These are phyloP conservation scores for Neria commutata DNA, from an alignment of 2,888 invertebrate species.

Conservation along the genomic window DNA sequence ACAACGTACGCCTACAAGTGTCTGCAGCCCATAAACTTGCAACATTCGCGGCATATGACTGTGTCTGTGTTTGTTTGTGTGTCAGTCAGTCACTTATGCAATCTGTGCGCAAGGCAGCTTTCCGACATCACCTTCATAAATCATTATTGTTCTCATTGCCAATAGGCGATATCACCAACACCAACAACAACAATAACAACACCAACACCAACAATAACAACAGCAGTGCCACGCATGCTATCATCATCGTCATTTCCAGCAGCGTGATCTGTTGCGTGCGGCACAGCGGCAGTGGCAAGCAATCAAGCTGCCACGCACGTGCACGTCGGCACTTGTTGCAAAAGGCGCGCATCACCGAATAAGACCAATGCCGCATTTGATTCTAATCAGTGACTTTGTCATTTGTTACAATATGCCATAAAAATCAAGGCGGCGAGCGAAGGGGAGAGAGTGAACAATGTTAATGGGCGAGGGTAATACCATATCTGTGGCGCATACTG, in stretches of 20 bases:
- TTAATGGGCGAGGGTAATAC: no score
- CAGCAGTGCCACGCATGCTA: no score
- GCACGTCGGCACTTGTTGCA: background rate
- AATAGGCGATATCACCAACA: no score
- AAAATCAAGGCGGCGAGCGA: constrained; percentile 7
- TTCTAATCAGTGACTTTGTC: constrained; percentile 37
- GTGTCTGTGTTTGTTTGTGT: background rate
- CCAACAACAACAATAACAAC: no score
- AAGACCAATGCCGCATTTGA: constrained; percentile 25
- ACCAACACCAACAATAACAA: no score
- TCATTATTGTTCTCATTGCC: constrained; percentile 5
- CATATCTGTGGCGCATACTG: background rate
- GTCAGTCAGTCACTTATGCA: background rate
- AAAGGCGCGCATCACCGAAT: constrained; percentile 1
- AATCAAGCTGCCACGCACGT: background rate
- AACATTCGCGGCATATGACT: background rate
- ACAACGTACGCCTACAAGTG: background rate
- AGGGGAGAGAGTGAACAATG: background rate
- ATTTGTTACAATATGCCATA: constrained; percentile 36
- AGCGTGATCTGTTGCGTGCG: no score
- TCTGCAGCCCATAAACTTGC: background rate
- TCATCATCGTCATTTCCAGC: background rate
- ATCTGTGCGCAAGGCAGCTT: background rate
- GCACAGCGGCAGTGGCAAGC: background rate
- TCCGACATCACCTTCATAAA: constrained; percentile 15